Conservation (phyloP, 2,113 vertebrate species). For the Chrysemys picta region DNA sequence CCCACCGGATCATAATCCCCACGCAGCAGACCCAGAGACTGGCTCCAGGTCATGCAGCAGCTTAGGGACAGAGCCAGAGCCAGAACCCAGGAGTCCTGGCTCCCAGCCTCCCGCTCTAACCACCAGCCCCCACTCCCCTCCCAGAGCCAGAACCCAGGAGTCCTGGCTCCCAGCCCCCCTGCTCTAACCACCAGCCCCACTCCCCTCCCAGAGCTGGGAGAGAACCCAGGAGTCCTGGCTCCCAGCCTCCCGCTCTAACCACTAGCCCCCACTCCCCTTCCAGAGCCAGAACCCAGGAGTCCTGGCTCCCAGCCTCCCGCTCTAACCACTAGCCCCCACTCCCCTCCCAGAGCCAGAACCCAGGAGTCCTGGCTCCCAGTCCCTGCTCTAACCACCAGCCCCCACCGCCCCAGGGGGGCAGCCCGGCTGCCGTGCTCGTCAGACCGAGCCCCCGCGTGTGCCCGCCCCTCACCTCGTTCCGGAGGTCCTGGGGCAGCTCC, state of each 20-base stretch:
- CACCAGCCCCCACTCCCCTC: too few relatives aligned
- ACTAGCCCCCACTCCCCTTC: not conserved
- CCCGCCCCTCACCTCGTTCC: conserved; percentile 81
- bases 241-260: not conserved
- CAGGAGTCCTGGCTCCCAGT: too few relatives aligned
- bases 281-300: too few relatives aligned
- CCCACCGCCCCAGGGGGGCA: not conserved
- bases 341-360: too few relatives aligned
- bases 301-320: too few relatives aligned
- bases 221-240: not conserved
- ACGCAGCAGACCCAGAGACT: not conserved
- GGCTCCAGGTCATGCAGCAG: not conserved
- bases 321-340: too few relatives aligned
- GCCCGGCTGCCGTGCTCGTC: not conserved
- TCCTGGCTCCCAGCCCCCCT: too few relatives aligned
- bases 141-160: too few relatives aligned
- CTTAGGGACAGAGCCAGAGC: not conserved
- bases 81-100: not conserved
- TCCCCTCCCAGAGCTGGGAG: too few relatives aligned
- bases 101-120: not conserved
- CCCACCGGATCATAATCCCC: not conserved
- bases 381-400: not conserved
- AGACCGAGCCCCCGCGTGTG: too few relatives aligned
- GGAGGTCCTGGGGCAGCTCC: conserved; percentile 84
- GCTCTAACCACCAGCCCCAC: too few relatives aligned